Percentiles rank a stretch among this genome's conserved stretches.
Conservation (phyloP, 2,888 invertebrate species). For the Ecliptopera silaceata region DNA sequence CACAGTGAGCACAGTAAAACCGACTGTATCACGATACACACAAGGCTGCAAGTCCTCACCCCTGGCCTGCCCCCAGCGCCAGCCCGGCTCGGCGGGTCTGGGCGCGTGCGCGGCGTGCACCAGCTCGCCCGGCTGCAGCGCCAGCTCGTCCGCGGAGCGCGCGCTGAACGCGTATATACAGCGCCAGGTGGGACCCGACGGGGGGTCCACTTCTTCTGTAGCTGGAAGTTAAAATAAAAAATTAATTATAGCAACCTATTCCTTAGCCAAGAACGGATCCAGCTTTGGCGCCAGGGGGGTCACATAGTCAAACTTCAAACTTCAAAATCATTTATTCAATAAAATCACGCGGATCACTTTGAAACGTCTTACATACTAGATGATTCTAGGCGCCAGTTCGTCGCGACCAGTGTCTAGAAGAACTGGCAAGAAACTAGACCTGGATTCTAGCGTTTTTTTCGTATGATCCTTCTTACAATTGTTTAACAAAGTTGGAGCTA, state of each 20-base stretch:
- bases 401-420: too few species aligned
- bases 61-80: constrained; percentile 95
- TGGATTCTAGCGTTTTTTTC: too few species aligned
- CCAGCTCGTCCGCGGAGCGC: constrained; percentile 95
- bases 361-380: too few species aligned
- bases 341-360: too few species aligned
- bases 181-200: constrained; percentile 85
- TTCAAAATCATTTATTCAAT: too few species aligned
- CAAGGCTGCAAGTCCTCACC: constrained; percentile 66
- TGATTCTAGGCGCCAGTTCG: too few species aligned
- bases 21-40: neutral
- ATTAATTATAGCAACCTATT: neutral
- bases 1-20: neutral
- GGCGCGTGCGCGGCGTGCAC: constrained; percentile 89
- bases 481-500: too few species aligned
- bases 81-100: constrained; percentile 97
- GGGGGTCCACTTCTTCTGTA: constrained; percentile 19
- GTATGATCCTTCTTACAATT: too few species aligned
- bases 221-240: neutral
- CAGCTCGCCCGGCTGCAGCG: constrained; percentile 96
- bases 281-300: too few species aligned
- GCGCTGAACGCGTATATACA: constrained; percentile 97
- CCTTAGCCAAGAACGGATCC: too few species aligned
- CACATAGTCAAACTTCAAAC: too few species aligned
- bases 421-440: too few species aligned